Evolutionary conservation across 2,888 invertebrate genomes (phyloP), one percentile per base, ranked within the genome.

Genomic region (Parnassius apollo): DNA sequence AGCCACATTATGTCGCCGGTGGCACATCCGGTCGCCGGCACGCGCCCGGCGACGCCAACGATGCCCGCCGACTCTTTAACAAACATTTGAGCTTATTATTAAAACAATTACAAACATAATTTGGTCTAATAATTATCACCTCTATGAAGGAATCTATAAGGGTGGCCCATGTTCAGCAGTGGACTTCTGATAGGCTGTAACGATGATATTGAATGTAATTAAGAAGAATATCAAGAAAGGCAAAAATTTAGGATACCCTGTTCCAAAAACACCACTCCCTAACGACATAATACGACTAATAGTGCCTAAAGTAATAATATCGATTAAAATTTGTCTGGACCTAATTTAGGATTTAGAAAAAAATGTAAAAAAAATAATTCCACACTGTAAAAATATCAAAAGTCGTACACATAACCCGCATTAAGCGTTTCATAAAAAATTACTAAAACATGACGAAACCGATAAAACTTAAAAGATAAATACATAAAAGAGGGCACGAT

Each of bases 1-100:
- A 94, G 93, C 94, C 95, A 95, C 94, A 95, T 94, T 81, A 93
- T 93, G 88, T 93, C 93, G 81, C 93, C 93, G 83, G 87, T 91
- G 77, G 88, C 83, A 82, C 91, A 91, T 88, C 91, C 90, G 88
- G 92, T 92, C 74, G 92, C 91, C 83, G 88, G 90, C 88, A 88
- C 88, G 85, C 91, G 91, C 83, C 81, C 82, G 79, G 84, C 86
- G 79, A 85, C 82, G 79, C 83, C 82, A 77, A 75, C 80, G 75
- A 72, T 76, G 71, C 76, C 78, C 70, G 78, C 76, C 73, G 83
- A 77, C 77, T 86, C 91, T 90, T 86, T 69, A 87, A 74, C 73
- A 70, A 64, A 69, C 56, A 67, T 76, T 66, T 65, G 67, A 75
- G 75, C 76, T 72, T 65, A 66, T 70, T 35, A 65, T 56, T 56